Evolutionary conservation across 2,888 invertebrate species (phyloP).

Genomic region (Andrena dorsata): DNA sequence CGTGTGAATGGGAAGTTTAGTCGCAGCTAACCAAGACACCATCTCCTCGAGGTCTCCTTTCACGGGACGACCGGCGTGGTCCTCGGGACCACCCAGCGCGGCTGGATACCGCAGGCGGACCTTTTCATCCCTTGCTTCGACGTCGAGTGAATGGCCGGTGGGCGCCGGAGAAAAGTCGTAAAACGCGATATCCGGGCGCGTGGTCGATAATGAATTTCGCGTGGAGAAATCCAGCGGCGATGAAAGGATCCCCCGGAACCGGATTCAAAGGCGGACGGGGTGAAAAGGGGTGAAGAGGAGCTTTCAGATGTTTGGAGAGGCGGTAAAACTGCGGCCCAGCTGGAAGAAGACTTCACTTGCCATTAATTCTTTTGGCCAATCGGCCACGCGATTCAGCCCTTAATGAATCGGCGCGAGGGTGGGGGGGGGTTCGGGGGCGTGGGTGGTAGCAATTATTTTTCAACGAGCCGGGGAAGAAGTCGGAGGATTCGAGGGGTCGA

Average conservation of each 20-base stretch:
- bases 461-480: not conserved
- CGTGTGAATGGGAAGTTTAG: slow-evolving; percentile 4
- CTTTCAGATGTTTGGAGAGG: slow-evolving; percentile 5
- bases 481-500: slow-evolving; percentile 4
- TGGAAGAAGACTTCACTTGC: not conserved
- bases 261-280: not conserved
- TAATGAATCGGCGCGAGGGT: slow-evolving; percentile 23
- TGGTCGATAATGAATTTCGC: slow-evolving; percentile 41
- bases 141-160: slow-evolving; percentile 2
- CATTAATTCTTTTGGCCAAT: slow-evolving; percentile 40
- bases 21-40: slow-evolving; percentile 6
- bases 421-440: not conserved
- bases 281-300: not conserved
- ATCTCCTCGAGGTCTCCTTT: not conserved
- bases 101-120: not conserved
- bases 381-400: slow-evolving; percentile 31
- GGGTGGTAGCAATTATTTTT: slow-evolving; percentile 7
- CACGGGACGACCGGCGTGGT: not conserved
- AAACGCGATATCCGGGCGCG: not conserved
- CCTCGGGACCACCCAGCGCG: not conserved
- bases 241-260: slow-evolving; percentile 1
- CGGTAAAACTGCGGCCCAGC: slow-evolving; percentile 3
- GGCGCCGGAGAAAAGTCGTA: slow-evolving; percentile 25
- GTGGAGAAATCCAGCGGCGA: not conserved
- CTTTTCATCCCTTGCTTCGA: slow-evolving; percentile 11